These are phyloP conservation scores for Podotricha telesiphe DNA, from an alignment of 2,888 invertebrate species.

Conservation along the genomic window DNA sequence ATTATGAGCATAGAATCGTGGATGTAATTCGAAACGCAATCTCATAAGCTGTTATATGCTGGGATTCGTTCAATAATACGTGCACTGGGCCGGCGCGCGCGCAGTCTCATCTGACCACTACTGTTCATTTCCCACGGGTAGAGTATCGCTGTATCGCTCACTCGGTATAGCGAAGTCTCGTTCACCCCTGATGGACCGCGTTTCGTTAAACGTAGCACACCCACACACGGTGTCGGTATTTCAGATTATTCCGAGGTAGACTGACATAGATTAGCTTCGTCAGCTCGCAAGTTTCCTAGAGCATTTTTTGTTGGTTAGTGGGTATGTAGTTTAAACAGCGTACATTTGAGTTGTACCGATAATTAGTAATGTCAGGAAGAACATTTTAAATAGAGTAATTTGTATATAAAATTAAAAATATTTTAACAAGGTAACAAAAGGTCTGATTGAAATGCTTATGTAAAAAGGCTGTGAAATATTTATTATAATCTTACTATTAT, in stretches of 20 bases:
- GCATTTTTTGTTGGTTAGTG: conserved; percentile 34
- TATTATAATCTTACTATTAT: no score
- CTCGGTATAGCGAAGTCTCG: conserved; percentile 65
- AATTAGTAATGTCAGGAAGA: background rate
- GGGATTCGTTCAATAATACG: conserved; percentile 81
- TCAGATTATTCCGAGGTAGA: conserved; percentile 77
- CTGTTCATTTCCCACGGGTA: conserved; percentile 85
- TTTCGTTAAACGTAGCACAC: conserved; percentile 83
- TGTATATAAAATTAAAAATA: no score
- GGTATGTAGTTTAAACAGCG: background rate
- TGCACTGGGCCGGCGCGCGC: conserved; percentile 83
- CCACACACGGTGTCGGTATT: conserved; percentile 82
- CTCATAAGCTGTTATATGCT: conserved; percentile 64
- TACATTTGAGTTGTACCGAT: background rate
- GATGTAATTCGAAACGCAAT: conserved; percentile 47
- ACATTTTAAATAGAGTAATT: no score
- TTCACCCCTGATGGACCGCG: conserved; percentile 78
- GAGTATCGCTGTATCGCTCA: conserved; percentile 62
- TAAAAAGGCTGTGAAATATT: no score
- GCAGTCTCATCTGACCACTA: conserved; percentile 83
- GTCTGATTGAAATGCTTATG: background rate
- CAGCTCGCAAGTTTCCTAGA: conserved; percentile 66
- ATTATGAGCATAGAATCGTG: conserved; percentile 36
- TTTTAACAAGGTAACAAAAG: no score
- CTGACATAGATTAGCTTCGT: conserved; percentile 81